Evolutionary conservation across 2,113 vertebrate genomes (phyloP).

Genomic region (Barbus barbus): DNA sequence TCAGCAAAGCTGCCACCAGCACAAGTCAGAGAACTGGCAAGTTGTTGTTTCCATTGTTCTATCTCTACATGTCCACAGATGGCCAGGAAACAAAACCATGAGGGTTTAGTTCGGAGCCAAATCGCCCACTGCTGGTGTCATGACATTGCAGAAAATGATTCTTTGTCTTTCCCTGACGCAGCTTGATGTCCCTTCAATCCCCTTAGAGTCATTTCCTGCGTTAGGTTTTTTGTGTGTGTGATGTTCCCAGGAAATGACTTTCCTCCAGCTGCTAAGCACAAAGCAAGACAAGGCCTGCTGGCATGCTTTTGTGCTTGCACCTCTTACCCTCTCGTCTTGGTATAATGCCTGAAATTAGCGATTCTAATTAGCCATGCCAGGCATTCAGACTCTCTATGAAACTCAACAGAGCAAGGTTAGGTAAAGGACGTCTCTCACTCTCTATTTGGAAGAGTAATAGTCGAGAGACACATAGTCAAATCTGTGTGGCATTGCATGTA

Average conservation of each 20-base stretch:
- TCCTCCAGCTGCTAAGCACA: slow-evolving; percentile 34
- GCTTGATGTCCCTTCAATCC: slow-evolving; percentile 12
- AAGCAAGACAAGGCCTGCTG: slow-evolving; percentile 35
- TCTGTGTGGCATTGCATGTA: background rate
- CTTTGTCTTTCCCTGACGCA: slow-evolving; percentile 19
- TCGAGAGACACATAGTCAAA: background rate
- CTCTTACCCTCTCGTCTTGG: slow-evolving; percentile 7
- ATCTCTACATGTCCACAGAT: slow-evolving; percentile 30
- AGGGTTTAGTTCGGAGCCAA: slow-evolving; percentile 33
- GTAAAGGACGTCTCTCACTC: slow-evolving; percentile 6
- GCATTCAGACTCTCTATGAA: background rate
- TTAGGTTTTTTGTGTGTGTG: background rate
- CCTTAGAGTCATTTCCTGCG: slow-evolving; percentile 33
- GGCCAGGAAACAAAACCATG: slow-evolving; percentile 19
- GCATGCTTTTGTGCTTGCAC: slow-evolving; percentile 7
- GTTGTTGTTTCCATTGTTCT: slow-evolving; percentile 9
- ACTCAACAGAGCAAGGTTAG: slow-evolving; percentile 5
- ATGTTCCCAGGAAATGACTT: slow-evolving; percentile 36
- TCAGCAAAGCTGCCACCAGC: slow-evolving; percentile 4
- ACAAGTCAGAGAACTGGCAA: slow-evolving; percentile 26
- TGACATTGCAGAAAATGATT: slow-evolving; percentile 31
- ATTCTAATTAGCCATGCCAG: slow-evolving; percentile 29
- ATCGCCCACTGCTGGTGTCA: slow-evolving; percentile 32
- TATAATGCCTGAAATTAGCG: slow-evolving; percentile 34
- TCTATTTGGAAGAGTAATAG: background rate